Conservation (phyloP, 2,113 vertebrate genomes). For the Brachirus orientalis region DNA sequence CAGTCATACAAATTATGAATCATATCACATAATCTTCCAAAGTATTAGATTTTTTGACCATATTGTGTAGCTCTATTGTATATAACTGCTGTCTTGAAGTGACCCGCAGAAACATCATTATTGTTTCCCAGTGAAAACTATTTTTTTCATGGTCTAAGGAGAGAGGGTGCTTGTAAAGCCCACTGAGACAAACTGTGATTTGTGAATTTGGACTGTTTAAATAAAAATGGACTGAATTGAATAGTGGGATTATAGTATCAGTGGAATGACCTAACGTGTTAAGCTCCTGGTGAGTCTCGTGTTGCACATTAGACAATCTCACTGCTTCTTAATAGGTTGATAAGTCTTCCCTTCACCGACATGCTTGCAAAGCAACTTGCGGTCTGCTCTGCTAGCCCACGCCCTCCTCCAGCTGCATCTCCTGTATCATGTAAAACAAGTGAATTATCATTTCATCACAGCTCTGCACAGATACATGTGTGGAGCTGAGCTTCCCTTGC, state of each 20-base stretch:
- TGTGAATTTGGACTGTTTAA: too few relatives aligned
- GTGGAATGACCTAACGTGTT: neutral
- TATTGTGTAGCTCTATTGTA: too few relatives aligned
- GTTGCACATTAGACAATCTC: neutral
- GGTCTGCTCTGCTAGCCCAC: neutral
- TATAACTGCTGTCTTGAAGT: too few relatives aligned
- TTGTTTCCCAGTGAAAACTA: too few relatives aligned
- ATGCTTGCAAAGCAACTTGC: neutral
- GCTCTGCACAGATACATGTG: neutral
- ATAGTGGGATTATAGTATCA: neutral
- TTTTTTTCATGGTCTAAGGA: too few relatives aligned
- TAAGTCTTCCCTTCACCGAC: neutral
- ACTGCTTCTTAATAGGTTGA: neutral
- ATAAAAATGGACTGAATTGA: neutral
- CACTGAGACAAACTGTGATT: too few relatives aligned
- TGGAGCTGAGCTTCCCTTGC: neutral
- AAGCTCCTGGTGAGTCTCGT: neutral
- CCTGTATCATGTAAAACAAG: neutral
- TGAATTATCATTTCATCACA: neutral
- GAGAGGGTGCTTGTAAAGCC: too few relatives aligned
- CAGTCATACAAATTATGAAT: too few relatives aligned
- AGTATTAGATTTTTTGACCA: too few relatives aligned
- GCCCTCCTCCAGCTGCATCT: neutral
- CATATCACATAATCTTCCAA: too few relatives aligned
- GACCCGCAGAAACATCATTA: too few relatives aligned